phyloP scores from a whole-genome alignment of 2,888 invertebrate genomes.

The Myopa testacea region DNA sequence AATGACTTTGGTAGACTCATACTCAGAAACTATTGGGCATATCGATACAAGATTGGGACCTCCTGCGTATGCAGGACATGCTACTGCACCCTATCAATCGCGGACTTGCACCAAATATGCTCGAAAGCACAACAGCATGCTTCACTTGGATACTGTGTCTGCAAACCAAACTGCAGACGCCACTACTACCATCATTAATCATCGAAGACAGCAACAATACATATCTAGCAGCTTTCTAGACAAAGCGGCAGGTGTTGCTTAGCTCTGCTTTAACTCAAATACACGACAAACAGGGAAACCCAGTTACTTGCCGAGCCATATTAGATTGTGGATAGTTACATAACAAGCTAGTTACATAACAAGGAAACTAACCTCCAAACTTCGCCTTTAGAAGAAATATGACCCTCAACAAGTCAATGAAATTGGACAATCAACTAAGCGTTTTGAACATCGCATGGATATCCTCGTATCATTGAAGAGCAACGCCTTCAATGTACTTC shows the following conservation, averaged over 20 bases:
- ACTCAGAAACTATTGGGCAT: no score
- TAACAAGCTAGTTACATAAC: no score
- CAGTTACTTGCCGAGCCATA: neutral
- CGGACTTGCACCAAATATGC: neutral
- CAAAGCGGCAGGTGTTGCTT: neutral
- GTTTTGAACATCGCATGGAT: no score
- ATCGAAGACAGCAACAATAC: no score
- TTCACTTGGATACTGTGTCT: neutral
- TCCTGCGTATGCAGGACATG: no score
- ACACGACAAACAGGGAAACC: neutral
- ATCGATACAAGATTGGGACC: no score
- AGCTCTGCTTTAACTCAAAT: neutral
- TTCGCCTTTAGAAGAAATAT: neutral
- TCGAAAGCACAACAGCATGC: neutral
- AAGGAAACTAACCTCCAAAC: neutral
- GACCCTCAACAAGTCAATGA: no score
- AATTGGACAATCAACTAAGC: no score
- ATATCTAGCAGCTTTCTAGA: neutral
- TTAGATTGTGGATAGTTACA: neutral
- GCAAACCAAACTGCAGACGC: neutral
- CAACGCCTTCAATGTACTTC: no score
- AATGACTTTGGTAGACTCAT: no score
- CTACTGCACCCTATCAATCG: neutral
- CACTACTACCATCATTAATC: no score
- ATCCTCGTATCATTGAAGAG: no score